Conservation (phyloP, 2,797 vertebrate genomes). For the Nannoperca obscura region DNA sequence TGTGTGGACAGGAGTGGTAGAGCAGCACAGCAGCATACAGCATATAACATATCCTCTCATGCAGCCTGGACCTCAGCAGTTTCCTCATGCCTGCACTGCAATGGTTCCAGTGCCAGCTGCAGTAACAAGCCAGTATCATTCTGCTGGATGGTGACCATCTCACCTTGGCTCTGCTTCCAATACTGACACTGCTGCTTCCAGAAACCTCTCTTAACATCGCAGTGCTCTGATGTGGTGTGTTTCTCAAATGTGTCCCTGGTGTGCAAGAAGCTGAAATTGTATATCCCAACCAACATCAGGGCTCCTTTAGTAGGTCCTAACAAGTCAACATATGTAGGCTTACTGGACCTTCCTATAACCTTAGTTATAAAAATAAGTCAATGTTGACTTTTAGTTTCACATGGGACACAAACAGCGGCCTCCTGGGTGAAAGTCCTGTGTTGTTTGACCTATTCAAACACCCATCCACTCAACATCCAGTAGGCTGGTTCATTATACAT, state of each 20-base stretch:
- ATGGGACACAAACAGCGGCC: no score
- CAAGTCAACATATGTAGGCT: neutral
- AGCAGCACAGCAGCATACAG: neutral
- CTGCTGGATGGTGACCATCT: slow-evolving; percentile 35
- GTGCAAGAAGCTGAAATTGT: neutral
- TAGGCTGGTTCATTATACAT: neutral
- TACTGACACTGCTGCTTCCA: slow-evolving; percentile 16
- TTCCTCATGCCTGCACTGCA: slow-evolving; percentile 17
- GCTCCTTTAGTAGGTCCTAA: neutral
- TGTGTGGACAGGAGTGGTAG: neutral
- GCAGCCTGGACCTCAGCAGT: slow-evolving; percentile 14
- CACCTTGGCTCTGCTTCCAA: slow-evolving; percentile 13
- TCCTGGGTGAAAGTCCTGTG: no score
- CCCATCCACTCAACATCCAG: no score
- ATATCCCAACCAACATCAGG: neutral
- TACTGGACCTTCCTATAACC: no score
- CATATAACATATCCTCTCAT: slow-evolving; percentile 3
- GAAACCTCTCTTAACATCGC: slow-evolving; percentile 13
- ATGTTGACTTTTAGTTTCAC: no score
- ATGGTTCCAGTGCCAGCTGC: slow-evolving; percentile 16
- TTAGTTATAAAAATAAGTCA: no score
- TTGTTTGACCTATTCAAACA: no score
- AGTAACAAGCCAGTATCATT: slow-evolving; percentile 45
- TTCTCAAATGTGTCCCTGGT: neutral
- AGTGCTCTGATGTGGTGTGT: neutral